Base-by-base conservation (phyloP, 2,888 invertebrate genomes). In the Pandemis corylana region DNA sequence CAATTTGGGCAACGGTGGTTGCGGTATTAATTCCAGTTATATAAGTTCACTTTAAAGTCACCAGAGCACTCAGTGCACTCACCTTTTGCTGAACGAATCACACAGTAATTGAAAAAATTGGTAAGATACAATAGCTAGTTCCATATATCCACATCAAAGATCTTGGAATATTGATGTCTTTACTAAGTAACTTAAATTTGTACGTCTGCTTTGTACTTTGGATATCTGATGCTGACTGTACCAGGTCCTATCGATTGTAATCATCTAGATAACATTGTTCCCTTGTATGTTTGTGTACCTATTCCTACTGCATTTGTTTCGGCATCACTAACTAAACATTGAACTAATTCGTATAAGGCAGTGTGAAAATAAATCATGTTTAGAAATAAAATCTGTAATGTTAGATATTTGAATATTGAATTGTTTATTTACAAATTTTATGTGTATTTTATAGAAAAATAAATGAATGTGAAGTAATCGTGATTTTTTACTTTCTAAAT, bases 401-500 rank as follows among this genome's bases (percentile, higher is more conserved):
- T 87, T 93, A 92, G 91, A 90, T 92, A 92, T 88, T 89, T 92
- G 85, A 92, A 92, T 93, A 94, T 87, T 90, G 85, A 93, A 94
- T 91, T 92, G 93, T 91, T 94, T 94, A 94, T 94, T 94, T 94
- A 94, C 93, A 94, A 92, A 93, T 90, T 93, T 91, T 93, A 94
- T 93, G 94, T 94, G 94, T 94, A 93, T 94, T 94, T 94, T 94
- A 90, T 93, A 94, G 88, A 90, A 94, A 94, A 94, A 91, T 91
- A 91, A 92, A 92, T 86, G 89, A 88, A 90, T 85, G 78, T 77
- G 83, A 84, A 84, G 80, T 75, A 83, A 76, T 69, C 71, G 77
- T 46, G 78, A 83, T 83, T 80, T 85, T 76, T 80, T 80, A 84
- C 69, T 59, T 68, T 65, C 71, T 61, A 70, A 63, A 61, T 7